Evolutionary conservation across 2,113 vertebrate genomes (phyloP).

Genomic region (Bubalus kerabau): DNA sequence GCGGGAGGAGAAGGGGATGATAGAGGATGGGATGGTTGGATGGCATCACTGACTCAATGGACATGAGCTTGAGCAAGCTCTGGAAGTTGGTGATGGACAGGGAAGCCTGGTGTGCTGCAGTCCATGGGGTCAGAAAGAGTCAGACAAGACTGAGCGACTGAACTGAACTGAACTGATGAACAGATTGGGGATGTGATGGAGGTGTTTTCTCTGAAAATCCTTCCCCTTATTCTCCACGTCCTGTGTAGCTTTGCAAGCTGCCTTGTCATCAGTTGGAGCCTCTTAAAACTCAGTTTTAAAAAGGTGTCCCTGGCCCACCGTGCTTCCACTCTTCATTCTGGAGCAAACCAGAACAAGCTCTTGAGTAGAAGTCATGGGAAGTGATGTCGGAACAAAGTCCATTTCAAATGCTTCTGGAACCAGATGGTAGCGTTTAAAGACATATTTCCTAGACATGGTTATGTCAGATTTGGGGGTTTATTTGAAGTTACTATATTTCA

Average conservation of each 20-base stretch:
- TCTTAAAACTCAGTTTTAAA: neutral
- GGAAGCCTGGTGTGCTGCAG: neutral
- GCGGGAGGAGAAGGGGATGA: neutral
- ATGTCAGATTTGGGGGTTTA: neutral
- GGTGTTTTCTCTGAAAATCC: neutral
- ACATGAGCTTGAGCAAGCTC: neutral
- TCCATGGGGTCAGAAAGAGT: neutral
- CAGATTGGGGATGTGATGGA: neutral
- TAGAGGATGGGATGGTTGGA: neutral
- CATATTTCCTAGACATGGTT: neutral
- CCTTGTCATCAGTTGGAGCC: neutral
- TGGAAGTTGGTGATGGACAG: neutral
- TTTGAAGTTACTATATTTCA: conserved; percentile 8
- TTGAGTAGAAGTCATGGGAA: neutral
- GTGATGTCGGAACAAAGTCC: neutral
- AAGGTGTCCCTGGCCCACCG: neutral
- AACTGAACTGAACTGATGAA: neutral
- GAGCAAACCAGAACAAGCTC: neutral
- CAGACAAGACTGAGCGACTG: rapidly evolving
- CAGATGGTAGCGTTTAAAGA: neutral
- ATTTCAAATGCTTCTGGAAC: neutral
- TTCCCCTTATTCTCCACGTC: neutral
- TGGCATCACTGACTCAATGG: neutral
- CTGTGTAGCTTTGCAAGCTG: neutral
- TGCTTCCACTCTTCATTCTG: neutral